Evolutionary conservation across 2,113 vertebrate species (phyloP).

Genomic region (Prietella phreatophila): DNA sequence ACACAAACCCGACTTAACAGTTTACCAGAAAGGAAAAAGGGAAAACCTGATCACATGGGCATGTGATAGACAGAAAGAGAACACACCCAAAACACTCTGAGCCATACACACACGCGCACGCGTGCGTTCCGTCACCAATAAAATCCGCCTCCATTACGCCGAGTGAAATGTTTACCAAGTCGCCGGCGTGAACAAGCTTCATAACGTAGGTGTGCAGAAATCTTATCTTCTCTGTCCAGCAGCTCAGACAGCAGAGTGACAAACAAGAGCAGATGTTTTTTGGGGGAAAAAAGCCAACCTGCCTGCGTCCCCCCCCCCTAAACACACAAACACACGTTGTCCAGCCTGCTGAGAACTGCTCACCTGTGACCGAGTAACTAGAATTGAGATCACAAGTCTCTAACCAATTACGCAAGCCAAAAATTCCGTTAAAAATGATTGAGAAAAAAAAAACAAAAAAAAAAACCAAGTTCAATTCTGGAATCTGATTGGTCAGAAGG

Average conservation of each 20-base stretch:
- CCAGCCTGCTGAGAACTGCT: constrained; percentile 44
- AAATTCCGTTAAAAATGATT: neutral
- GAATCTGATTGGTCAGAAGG: neutral
- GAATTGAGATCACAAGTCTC: neutral
- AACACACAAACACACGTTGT: neutral
- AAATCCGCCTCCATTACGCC: neutral
- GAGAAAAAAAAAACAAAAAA: too few species aligned
- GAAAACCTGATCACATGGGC: constrained; percentile 1
- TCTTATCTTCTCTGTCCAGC: neutral
- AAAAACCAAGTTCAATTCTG: neutral
- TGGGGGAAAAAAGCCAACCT: neutral
- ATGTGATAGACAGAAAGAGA: neutral
- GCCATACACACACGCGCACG: neutral
- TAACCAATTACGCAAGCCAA: too few species aligned
- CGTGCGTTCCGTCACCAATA: neutral
- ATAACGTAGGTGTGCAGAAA: neutral
- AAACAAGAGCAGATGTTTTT: constrained; percentile 27
- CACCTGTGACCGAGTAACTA: constrained; percentile 48
- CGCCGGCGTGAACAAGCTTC: neutral
- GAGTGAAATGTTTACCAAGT: neutral
- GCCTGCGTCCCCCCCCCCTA: neutral
- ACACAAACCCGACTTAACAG: neutral
- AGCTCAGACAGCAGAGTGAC: neutral
- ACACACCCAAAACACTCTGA: constrained; percentile 21
- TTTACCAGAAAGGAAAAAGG: constrained; percentile 9